Percentiles rank a stretch among this genome's conserved stretches.
These are phyloP conservation scores for Buphagus erythrorhynchus DNA, from an alignment of 2,797 vertebrate species.

Conservation along the genomic window DNA sequence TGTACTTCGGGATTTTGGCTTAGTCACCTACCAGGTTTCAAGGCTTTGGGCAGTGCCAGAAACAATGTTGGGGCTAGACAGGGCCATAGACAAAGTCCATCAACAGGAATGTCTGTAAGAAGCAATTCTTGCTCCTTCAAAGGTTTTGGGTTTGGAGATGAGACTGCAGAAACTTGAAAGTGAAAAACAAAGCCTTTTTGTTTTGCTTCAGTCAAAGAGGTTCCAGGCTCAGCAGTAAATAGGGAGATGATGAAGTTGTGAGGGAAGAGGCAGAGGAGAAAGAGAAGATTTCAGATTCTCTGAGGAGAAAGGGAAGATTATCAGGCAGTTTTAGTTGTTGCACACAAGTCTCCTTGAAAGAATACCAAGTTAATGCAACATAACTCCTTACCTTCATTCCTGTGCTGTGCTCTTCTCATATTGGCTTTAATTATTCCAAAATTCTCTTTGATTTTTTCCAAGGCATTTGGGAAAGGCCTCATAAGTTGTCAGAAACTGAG, in stretches of 20 bases:
- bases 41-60: not conserved
- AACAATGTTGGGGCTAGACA: not conserved
- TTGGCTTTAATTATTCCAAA: not conserved
- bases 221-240: not conserved
- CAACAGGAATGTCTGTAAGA: not conserved
- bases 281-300: not conserved
- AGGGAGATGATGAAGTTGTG: not conserved
- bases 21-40: not conserved
- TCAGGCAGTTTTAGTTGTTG: not conserved
- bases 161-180: not conserved
- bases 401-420: not conserved
- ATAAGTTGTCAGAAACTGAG: not conserved
- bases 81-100: not conserved
- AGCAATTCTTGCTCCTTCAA: not conserved
- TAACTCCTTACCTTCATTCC: not conserved
- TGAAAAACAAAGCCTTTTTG: not conserved
- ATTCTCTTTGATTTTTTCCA: not conserved
- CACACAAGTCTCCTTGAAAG: not conserved
- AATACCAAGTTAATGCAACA: not conserved
- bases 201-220: not conserved
- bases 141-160: not conserved
- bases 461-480: not conserved
- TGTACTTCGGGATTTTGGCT: not conserved
- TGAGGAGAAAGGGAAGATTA: not conserved
- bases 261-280: not conserved